Conservation (phyloP, 2,888 invertebrate species). For the Perithous albicinctus region DNA sequence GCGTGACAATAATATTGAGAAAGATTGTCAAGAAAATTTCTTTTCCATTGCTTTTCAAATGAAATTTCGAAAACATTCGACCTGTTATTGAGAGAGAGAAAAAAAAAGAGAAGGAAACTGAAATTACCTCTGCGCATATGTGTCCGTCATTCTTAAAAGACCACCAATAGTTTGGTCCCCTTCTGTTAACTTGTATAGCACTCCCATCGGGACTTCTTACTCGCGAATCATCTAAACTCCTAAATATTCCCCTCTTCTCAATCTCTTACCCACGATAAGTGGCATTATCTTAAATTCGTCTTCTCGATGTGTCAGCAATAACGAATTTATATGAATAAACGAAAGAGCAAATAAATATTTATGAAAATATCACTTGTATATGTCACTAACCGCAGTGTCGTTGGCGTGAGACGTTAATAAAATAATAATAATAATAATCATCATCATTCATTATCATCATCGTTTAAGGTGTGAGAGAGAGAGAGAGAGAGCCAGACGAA, state of each 20-base stretch:
- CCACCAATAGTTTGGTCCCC: background rate
- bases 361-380: conserved; percentile 47
- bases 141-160: conserved; percentile 11
- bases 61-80: conserved; percentile 34
- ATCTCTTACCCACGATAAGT: conserved; percentile 9
- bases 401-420: background rate
- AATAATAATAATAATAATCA: background rate
- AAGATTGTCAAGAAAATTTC: background rate
- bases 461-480: too few relatives aligned
- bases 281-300: conserved; percentile 57
- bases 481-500: too few relatives aligned
- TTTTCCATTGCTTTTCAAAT: background rate
- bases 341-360: conserved; percentile 60
- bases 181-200: background rate
- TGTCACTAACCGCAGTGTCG: conserved; percentile 36
- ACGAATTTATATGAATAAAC: conserved; percentile 60
- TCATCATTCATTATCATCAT: conserved; percentile 4
- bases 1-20: background rate
- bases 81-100: conserved; percentile 12
- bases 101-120: conserved; percentile 13
- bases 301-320: conserved; percentile 66
- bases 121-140: conserved; percentile 10
- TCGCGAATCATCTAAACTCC: background rate
- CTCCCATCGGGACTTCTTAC: background rate
- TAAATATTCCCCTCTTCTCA: background rate